phyloP scores from a whole-genome alignment of 1,140 invertebrate genomes.

The Sminthurides bifidus region DNA sequence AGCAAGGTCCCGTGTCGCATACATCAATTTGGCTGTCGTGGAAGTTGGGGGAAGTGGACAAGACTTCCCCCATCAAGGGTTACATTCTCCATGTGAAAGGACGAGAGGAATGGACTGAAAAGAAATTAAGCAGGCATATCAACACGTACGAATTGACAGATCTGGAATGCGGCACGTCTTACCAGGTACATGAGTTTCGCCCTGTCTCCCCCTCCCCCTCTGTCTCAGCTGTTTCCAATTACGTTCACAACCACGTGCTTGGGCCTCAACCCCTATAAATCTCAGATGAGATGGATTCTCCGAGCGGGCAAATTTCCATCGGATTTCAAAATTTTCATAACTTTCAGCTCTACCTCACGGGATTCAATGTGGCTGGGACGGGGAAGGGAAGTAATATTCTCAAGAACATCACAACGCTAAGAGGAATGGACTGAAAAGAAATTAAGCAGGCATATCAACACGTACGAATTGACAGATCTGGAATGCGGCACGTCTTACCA shows the following conservation, averaged over 20 bases:
- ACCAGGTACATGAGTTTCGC: constrained; percentile 11
- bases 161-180: constrained; percentile 33
- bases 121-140: constrained; percentile 17
- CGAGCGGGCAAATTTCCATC: too few relatives aligned
- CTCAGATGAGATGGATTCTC: too few relatives aligned
- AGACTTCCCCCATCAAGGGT: constrained; percentile 19
- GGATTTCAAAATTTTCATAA: too few relatives aligned
- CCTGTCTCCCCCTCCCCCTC: too few relatives aligned
- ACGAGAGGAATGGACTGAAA: constrained; percentile 27
- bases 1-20: constrained; percentile 29
- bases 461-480: constrained; percentile 23
- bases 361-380: constrained; percentile 38
- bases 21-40: constrained; percentile 31
- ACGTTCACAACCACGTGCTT: too few relatives aligned
- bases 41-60: constrained; percentile 19
- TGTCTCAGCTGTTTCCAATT: too few relatives aligned
- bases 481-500: constrained; percentile 33
- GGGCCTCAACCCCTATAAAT: too few relatives aligned
- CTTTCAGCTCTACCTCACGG: constrained; percentile 40
- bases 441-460: constrained; percentile 16
- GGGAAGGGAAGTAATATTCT: constrained; percentile 26
- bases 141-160: constrained; percentile 15
- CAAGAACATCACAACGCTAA: constrained; percentile 22
- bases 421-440: constrained; percentile 26
- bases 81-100: constrained; percentile 30